These are phyloP conservation scores for Orthonychiurus folsomi DNA, from an alignment of 2,888 invertebrate genomes.

Conservation along the genomic window DNA sequence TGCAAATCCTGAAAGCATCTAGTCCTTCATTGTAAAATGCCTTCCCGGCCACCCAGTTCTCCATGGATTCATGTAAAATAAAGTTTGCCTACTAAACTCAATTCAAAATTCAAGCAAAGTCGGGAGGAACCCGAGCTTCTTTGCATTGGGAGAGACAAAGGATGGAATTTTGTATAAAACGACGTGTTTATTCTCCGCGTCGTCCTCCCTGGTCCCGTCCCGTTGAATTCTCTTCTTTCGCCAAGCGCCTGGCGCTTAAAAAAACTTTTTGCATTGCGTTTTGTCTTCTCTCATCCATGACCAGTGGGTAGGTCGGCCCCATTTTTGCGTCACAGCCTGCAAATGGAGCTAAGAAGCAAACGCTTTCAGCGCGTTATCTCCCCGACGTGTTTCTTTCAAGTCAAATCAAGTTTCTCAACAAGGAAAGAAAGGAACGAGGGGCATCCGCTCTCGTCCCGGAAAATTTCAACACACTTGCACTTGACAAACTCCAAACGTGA, in stretches of 20 bases:
- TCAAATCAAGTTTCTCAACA: not conserved
- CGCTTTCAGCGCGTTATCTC: conserved; percentile 1
- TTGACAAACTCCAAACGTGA: not conserved
- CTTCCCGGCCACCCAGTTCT: too few species aligned
- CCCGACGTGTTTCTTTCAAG: not conserved
- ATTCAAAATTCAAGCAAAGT: too few species aligned
- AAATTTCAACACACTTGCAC: not conserved
- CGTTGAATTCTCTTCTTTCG: not conserved
- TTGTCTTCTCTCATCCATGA: not conserved
- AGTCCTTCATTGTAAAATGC: too few species aligned
- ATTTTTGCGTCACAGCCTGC: too few species aligned
- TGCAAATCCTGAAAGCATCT: too few species aligned
- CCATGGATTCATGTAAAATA: too few species aligned
- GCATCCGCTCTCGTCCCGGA: not conserved
- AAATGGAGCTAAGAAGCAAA: too few species aligned
- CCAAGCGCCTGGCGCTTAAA: not conserved
- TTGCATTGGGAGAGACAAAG: not conserved
- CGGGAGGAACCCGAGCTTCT: not conserved
- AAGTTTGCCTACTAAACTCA: too few species aligned
- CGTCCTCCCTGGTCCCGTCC: not conserved
- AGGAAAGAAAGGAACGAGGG: not conserved
- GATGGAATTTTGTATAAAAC: not conserved
- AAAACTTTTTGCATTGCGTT: not conserved
- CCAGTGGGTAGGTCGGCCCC: too few species aligned
- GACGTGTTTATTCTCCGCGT: not conserved